Percentiles rank a stretch among this genome's conserved stretches.
Conservation (phyloP, 2,797 vertebrate genomes). For the Peromyscus aztecus region DNA sequence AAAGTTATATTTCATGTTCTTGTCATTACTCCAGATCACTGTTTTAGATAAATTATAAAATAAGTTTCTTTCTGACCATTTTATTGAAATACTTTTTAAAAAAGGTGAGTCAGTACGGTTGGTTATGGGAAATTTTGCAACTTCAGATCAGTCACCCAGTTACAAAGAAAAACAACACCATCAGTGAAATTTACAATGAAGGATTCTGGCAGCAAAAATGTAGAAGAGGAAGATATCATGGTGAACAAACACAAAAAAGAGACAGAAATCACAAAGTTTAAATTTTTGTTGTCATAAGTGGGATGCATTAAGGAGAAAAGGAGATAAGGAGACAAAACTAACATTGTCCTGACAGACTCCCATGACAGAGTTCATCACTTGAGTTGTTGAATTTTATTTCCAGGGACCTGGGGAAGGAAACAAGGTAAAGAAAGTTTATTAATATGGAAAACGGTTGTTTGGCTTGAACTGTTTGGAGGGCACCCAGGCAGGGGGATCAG, state of each 20-base stretch:
- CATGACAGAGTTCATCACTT: background rate
- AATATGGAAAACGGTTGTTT: too few relatives aligned
- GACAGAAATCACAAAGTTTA: background rate
- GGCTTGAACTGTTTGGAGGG: too few relatives aligned
- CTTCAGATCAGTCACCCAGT: slow-evolving; percentile 54
- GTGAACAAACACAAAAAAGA: background rate
- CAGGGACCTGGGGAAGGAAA: background rate
- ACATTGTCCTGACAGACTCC: background rate
- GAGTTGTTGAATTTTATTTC: slow-evolving; percentile 14
- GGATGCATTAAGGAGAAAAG: background rate
- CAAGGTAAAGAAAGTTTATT: background rate
- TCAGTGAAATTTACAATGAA: slow-evolving; percentile 54
- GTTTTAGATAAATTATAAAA: slow-evolving; percentile 4
- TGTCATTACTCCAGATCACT: background rate
- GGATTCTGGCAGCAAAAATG: slow-evolving; percentile 34
- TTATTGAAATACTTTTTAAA: background rate
- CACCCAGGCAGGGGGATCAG: too few relatives aligned
- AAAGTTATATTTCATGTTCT: background rate
- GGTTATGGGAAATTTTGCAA: slow-evolving; percentile 13
- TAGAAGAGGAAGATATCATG: background rate
- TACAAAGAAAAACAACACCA: background rate
- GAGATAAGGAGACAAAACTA: slow-evolving; percentile 26
- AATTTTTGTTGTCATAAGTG: background rate
- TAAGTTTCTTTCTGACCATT: slow-evolving; percentile 33
- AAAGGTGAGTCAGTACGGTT: background rate